Percentiles rank a stretch among this genome's conserved stretches.
These are phyloP conservation scores for Eupithecia subfuscata DNA, from an alignment of 2,888 invertebrate species.

Conservation along the genomic window DNA sequence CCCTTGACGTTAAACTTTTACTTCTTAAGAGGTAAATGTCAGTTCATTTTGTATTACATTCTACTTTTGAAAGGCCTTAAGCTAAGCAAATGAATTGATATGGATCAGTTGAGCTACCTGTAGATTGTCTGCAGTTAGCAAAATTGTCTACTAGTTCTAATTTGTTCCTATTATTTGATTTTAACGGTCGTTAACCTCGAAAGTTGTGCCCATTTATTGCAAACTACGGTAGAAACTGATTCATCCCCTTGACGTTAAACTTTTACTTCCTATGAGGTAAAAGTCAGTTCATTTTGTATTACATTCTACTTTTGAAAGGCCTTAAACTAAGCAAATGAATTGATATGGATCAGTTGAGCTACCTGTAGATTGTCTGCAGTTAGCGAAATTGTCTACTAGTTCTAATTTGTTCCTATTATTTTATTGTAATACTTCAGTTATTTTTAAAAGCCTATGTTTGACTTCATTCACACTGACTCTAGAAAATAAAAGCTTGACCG, in stretches of 20 bases:
- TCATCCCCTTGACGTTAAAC: conserved; percentile 24
- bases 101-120: no score
- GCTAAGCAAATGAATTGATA: neutral
- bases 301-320: neutral
- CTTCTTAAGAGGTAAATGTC: neutral
- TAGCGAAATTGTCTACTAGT: no score
- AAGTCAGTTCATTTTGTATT: neutral
- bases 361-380: no score
- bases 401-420: no score
- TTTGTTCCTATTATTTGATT: no score
- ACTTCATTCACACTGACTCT: neutral
- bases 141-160: no score
- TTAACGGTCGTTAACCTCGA: conserved; percentile 38
- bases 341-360: no score
- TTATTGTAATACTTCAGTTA: no score
- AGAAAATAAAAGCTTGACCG: conserved; percentile 11
- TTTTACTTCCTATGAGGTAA: neutral
- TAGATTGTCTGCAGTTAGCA: no score
- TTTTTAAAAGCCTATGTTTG: neutral
- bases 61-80: neutral
- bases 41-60: neutral
- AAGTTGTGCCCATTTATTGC: conserved; percentile 21
- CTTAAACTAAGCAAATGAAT: neutral
- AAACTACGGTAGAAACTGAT: conserved; percentile 27
- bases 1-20: conserved; percentile 6